Percentiles rank a stretch among this genome's conserved stretches.
Evolutionary conservation across 1,140 invertebrate genomes (phyloP).

Genomic region (Lerema accius): DNA sequence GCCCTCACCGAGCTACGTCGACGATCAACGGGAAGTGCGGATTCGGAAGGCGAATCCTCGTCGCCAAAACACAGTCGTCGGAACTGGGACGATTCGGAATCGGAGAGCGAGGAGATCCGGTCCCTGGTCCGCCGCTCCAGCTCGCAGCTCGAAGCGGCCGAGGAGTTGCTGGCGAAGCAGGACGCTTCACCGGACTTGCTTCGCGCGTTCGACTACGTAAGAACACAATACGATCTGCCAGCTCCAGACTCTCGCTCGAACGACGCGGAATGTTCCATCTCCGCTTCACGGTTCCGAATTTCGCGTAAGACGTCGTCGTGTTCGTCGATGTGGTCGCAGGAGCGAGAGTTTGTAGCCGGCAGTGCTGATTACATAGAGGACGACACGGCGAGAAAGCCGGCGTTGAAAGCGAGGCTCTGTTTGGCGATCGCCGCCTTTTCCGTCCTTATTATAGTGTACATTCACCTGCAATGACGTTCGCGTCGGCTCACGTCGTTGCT

Average conservation of each 20-base stretch:
- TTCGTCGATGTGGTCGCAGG: background rate
- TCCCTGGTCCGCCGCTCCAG: constrained; percentile 80
- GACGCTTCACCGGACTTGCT: constrained; percentile 75
- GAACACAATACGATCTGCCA: constrained; percentile 46
- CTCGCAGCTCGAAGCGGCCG: constrained; percentile 69
- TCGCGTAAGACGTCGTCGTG: background rate
- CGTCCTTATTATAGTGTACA: constrained; percentile 77
- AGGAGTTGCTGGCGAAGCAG: constrained; percentile 70
- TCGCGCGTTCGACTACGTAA: constrained; percentile 80
- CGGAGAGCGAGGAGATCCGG: constrained; percentile 86
- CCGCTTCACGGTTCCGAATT: background rate
- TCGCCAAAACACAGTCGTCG: constrained; percentile 63
- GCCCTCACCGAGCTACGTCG: constrained; percentile 63
- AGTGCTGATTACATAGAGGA: background rate
- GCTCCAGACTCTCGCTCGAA: constrained; percentile 48
- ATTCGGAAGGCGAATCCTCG: constrained; percentile 65
- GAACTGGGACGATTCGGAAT: constrained; percentile 84
- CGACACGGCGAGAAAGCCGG: constrained; percentile 33
- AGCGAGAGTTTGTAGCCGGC: background rate
- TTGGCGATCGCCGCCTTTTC: constrained; percentile 79
- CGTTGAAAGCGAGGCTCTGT: constrained; percentile 67
- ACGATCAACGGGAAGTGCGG: constrained; percentile 62
- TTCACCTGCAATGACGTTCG: constrained; percentile 76
- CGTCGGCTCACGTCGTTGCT: constrained; percentile 69
- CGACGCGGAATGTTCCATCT: constrained; percentile 46